Evolutionary conservation across 1,140 invertebrate genomes (phyloP), one percentile per base, ranked within the genome.

Genomic region (Caenorhabditis brenneri): DNA sequence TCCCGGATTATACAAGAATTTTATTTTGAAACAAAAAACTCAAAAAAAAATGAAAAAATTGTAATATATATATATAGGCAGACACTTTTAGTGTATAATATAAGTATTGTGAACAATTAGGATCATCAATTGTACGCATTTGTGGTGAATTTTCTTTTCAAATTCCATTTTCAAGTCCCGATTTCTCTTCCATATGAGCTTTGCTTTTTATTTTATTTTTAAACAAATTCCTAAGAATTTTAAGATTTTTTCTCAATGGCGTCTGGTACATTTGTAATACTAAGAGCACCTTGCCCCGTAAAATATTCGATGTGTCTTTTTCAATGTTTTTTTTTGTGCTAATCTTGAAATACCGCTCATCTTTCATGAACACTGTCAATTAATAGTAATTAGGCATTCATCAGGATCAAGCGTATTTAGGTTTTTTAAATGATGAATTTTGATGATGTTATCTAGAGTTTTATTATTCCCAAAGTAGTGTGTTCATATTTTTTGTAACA

Each of bases 101-200:
- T 27, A 74, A 74, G 65, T 74, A 74, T 74, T 74, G 16, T 74
- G 36, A 74, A 74, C 36, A 19, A 74, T 42, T 74, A 74, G 65
- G 65, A 74, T 74, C 65, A 74, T 74, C 65, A 74, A 74, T 74
- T 74, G 33, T 74, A 74, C 29, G 36, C 65, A 24, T 74, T 74
- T 74, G 65, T 74, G 65, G 65, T 74, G 65, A 74, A 16, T 33
- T 74, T 74, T 42, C 33, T 74, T n/a, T 58, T 58, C 53, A 58
- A 58, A 27, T 58, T 58, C 39, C 12, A 42, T 6, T 42, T 55
- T 24, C 19, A 55, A 27, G 22, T 74, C 65, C 65, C 65, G 65
- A 74, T 74, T 74, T 74, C 36, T 74, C 36, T 74, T 12, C 36
- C 33, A 74, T 74, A 74, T 74, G 65, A 74, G 65, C 65, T 74